A percentile compares a stretch with the other conserved stretches of the same genome.
Evolutionary conservation across 2,797 vertebrate species (phyloP).

Genomic region (Fringilla coelebs): DNA sequence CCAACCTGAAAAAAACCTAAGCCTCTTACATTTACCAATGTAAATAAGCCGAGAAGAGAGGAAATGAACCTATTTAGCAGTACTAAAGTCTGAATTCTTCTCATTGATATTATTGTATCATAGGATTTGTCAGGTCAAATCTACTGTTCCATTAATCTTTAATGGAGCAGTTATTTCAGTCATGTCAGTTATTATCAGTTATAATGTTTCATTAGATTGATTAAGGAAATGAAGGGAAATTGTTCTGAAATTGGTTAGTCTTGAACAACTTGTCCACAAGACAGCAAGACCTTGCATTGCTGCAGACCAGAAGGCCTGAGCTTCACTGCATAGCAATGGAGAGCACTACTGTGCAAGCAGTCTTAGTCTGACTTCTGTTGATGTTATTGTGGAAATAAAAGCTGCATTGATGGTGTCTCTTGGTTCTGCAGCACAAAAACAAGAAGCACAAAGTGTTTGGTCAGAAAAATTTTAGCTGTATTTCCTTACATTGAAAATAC

Average conservation of each 20-base stretch:
- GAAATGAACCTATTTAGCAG: background rate
- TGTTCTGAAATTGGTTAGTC: background rate
- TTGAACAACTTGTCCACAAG: background rate
- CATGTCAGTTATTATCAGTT: background rate
- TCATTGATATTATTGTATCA: background rate
- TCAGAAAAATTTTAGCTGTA: background rate
- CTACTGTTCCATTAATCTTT: background rate
- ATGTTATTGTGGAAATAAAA: background rate
- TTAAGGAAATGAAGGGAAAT: background rate
- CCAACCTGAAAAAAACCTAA: background rate
- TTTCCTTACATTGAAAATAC: background rate
- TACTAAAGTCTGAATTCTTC: background rate
- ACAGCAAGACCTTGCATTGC: background rate
- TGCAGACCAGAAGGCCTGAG: background rate
- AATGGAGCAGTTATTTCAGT: background rate
- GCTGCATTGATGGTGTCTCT: background rate
- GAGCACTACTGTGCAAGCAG: background rate
- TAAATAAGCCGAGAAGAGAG: background rate
- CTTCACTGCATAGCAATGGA: background rate
- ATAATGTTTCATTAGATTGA: background rate
- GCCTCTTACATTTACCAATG: background rate
- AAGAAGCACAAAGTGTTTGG: background rate
- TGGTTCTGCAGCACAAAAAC: background rate
- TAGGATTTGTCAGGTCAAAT: background rate
- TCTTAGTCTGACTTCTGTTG: background rate